phyloP scores from a whole-genome alignment of 2,113 vertebrate species.

The Chauna torquata region DNA sequence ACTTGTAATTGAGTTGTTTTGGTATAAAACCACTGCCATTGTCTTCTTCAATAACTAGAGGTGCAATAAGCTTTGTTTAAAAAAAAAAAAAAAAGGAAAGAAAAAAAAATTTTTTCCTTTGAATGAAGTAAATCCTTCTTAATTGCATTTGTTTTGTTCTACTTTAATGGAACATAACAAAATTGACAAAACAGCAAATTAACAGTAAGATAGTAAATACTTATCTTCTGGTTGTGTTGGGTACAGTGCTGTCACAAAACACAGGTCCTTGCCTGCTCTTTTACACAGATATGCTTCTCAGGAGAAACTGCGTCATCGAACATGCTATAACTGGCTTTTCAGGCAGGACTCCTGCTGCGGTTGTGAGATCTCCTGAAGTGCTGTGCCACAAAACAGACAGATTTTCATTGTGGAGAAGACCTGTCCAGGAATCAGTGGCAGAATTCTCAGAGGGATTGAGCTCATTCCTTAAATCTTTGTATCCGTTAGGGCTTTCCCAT shows the following conservation, averaged over 20 bases:
- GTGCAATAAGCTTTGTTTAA: neutral
- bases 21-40: no score
- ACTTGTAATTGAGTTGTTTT: neutral
- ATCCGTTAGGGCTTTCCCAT: neutral
- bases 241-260: neutral
- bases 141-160: neutral
- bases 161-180: neutral
- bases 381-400: neutral
- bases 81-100: no score
- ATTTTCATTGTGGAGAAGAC: neutral
- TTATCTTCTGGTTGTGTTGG: neutral
- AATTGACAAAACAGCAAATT: neutral
- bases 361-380: neutral
- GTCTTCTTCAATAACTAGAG: neutral
- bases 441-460: neutral
- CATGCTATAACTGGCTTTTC: neutral
- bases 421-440: neutral
- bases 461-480: neutral
- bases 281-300: neutral
- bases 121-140: neutral
- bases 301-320: neutral
- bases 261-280: neutral
- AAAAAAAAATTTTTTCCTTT: neutral
- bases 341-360: neutral
- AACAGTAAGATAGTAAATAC: neutral